These are phyloP conservation scores for Apogon hyalosoma DNA, from an alignment of 2,797 vertebrate genomes.

Conservation along the genomic window DNA sequence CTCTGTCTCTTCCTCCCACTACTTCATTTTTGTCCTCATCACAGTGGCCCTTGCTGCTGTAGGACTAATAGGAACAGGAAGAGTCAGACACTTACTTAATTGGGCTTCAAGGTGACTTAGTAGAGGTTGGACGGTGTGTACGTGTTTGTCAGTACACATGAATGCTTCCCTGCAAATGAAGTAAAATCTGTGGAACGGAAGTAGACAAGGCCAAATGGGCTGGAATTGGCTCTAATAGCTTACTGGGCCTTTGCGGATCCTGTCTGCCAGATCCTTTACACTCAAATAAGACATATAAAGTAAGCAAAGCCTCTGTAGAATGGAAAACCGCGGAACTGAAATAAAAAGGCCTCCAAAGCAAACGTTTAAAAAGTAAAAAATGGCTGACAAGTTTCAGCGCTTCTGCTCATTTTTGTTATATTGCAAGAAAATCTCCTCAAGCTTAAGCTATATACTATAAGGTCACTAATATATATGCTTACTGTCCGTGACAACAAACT, in stretches of 20 bases:
- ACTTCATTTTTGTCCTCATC: constrained; percentile 55
- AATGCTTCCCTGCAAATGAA: constrained; percentile 69
- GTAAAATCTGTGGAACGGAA: constrained; percentile 73
- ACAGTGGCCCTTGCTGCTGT: constrained; percentile 35
- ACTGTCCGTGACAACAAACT: constrained; percentile 41
- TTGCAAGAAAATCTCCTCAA: neutral
- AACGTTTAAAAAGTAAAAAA: constrained; percentile 31
- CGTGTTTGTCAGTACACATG: constrained; percentile 45
- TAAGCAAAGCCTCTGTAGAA: constrained; percentile 44
- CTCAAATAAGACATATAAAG: constrained; percentile 50
- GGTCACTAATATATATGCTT: constrained; percentile 6
- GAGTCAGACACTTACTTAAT: constrained; percentile 73
- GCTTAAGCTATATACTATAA: constrained; percentile 5
- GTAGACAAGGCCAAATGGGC: constrained; percentile 74
- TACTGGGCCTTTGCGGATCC: constrained; percentile 47
- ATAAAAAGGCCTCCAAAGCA: constrained; percentile 5
- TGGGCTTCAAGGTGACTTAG: constrained; percentile 78
- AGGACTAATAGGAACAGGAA: constrained; percentile 68
- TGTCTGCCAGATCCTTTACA: constrained; percentile 65
- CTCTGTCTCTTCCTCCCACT: constrained; percentile 48
- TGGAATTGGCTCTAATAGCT: constrained; percentile 77
- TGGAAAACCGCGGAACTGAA: constrained; percentile 31
- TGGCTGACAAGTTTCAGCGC: neutral
- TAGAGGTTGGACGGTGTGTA: constrained; percentile 34
- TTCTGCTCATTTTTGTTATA: constrained; percentile 5